Evolutionary conservation across 2,113 vertebrate species (phyloP).

Genomic region (Macrotus californicus): DNA sequence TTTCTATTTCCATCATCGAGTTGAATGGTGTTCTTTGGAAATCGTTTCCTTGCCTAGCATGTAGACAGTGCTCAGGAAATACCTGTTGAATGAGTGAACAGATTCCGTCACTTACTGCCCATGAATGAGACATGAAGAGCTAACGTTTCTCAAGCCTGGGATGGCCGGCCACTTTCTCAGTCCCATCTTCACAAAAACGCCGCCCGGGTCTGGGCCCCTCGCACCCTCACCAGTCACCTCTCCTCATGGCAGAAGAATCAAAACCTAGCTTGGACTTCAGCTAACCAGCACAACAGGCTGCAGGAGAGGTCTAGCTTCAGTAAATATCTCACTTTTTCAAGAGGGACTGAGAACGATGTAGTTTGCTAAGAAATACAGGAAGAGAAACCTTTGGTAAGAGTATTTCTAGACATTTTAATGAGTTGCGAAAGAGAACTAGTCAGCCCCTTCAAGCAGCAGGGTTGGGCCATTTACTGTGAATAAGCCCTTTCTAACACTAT

Average conservation of each 20-base stretch:
- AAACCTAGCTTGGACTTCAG: not conserved
- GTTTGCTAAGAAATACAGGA: not conserved
- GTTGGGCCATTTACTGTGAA: not conserved
- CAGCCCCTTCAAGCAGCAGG: too few relatives aligned
- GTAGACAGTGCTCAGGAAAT: not conserved
- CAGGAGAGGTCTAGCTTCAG: not conserved
- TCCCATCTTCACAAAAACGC: not conserved
- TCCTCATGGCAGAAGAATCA: not conserved
- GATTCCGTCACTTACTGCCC: not conserved
- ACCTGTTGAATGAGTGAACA: not conserved
- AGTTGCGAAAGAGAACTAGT: not conserved
- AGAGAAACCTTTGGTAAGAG: not conserved
- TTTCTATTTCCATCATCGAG: not conserved
- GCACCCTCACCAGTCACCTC: accelerated
- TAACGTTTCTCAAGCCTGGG: not conserved
- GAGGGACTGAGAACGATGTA: not conserved
- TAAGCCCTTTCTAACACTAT: not conserved
- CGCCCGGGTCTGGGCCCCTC: not conserved
- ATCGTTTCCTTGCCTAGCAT: not conserved
- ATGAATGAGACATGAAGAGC: not conserved
- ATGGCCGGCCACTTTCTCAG: not conserved
- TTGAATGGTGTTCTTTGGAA: not conserved
- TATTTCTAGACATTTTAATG: not conserved
- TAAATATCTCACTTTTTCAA: not conserved
- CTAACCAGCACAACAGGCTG: not conserved